A percentile compares a stretch with the other conserved stretches of the same genome.
phyloP scores from a whole-genome alignment of 2,113 vertebrate species.

The Saccopteryx leptura region DNA sequence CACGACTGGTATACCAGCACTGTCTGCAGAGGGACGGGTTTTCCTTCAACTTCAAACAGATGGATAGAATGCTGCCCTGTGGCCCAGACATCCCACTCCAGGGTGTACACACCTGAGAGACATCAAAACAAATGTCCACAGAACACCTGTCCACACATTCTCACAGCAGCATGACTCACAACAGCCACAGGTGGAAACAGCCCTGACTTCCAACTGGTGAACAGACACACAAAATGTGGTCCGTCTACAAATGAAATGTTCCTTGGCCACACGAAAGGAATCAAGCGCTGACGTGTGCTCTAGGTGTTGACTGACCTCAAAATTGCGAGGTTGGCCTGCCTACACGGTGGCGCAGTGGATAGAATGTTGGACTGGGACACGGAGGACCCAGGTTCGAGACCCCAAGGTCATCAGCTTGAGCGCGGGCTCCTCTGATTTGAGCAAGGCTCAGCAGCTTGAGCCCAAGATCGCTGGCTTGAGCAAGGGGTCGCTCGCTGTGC shows the following conservation, averaged over 20 bases:
- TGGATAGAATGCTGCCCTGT: neutral
- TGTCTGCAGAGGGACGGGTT: neutral
- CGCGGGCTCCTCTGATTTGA: too few relatives aligned
- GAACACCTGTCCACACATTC: neutral
- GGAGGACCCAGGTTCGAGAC: too few relatives aligned
- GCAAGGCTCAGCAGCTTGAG: too few relatives aligned
- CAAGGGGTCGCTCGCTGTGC: too few relatives aligned
- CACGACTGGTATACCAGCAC: neutral
- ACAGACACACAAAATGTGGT: neutral
- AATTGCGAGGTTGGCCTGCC: too few relatives aligned
- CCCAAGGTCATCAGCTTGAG: too few relatives aligned
- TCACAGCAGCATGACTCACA: neutral
- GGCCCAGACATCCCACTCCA: neutral
- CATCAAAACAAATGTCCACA: neutral
- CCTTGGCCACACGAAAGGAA: neutral
- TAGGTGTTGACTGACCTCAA: too few relatives aligned
- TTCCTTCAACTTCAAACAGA: neutral
- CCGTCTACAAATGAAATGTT: accelerated
- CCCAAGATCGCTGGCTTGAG: too few relatives aligned
- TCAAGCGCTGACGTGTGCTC: neutral
- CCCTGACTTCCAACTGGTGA: neutral
- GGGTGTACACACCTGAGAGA: neutral
- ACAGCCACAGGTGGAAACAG: neutral
- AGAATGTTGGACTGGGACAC: too few relatives aligned
- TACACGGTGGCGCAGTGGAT: too few relatives aligned